These are phyloP conservation scores for Corythoichthys intestinalis DNA, from an alignment of 2,113 vertebrate species.

Conservation along the genomic window DNA sequence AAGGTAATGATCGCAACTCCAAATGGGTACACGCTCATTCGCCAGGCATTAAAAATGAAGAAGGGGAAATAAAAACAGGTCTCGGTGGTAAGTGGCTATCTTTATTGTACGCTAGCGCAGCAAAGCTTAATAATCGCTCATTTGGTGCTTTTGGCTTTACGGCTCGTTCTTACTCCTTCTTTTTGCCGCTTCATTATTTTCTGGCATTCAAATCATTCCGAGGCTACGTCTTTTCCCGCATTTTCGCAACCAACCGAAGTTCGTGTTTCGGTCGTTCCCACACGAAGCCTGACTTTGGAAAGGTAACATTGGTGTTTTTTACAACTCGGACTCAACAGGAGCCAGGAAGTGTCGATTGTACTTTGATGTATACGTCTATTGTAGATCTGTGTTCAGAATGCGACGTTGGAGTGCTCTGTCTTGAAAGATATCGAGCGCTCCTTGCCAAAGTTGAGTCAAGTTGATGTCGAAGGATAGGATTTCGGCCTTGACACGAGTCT, in stretches of 20 bases:
- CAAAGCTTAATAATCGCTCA: slow-evolving; percentile 57
- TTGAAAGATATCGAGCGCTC: too few species aligned
- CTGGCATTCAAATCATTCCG: background rate
- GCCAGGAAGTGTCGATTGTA: too few species aligned
- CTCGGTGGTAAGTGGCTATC: slow-evolving; percentile 67
- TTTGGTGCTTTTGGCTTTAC: background rate
- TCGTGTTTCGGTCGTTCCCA: background rate
- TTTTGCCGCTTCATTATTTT: background rate
- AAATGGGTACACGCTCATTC: slow-evolving; percentile 59
- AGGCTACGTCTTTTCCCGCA: background rate
- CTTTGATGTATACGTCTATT: too few species aligned
- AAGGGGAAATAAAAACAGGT: slow-evolving; percentile 37
- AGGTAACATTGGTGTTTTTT: background rate
- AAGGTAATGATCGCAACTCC: slow-evolving; percentile 63
- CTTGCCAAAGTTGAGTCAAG: too few species aligned
- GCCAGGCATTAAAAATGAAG: slow-evolving; percentile 23
- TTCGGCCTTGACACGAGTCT: too few species aligned
- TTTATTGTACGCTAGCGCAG: slow-evolving; percentile 62
- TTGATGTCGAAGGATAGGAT: too few species aligned
- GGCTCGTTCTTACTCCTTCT: slow-evolving; percentile 1
- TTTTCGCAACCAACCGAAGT: background rate
- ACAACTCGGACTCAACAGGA: background rate
- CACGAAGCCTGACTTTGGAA: background rate
- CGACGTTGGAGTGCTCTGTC: too few species aligned
- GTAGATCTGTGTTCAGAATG: too few species aligned